Evolutionary conservation across 2,797 vertebrate species (phyloP).

Genomic region (Tenualosa thibaudeaui): DNA sequence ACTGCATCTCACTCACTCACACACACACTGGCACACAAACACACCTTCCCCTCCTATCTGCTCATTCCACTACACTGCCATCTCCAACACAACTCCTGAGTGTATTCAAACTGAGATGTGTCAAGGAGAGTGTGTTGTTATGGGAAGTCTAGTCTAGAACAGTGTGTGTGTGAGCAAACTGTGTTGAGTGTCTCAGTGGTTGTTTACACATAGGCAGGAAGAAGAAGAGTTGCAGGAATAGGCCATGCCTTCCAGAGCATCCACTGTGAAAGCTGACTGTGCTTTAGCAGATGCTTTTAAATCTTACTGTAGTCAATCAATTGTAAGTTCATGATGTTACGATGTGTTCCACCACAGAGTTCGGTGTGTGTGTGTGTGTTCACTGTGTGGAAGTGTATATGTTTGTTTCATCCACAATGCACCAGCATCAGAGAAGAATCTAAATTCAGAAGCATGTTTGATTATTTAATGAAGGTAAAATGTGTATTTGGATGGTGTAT

Average conservation of each 20-base stretch:
- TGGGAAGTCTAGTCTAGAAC: neutral
- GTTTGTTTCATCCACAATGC: neutral
- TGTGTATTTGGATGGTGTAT: neutral
- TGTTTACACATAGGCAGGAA: too few species aligned
- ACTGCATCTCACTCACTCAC: neutral
- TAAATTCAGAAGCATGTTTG: neutral
- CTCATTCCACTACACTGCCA: neutral
- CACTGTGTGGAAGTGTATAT: neutral
- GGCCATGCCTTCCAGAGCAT: too few species aligned
- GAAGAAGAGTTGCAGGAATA: too few species aligned
- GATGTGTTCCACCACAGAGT: neutral
- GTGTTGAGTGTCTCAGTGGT: neutral
- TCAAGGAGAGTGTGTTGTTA: neutral
- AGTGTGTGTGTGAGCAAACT: neutral
- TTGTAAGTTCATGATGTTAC: too few species aligned
- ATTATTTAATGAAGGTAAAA: neutral
- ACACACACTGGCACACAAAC: too few species aligned
- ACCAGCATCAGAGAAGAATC: neutral
- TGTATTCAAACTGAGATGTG: neutral
- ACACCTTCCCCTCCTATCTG: neutral
- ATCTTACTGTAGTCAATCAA: too few species aligned
- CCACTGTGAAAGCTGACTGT: too few species aligned
- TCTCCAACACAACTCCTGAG: neutral
- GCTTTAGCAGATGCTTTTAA: too few species aligned
- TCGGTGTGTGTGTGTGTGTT: slow-evolving; percentile 1